Percentiles rank a stretch among this genome's conserved stretches.
Conservation (phyloP, 1,140 invertebrate genomes). For the Microplitis demolitor region DNA sequence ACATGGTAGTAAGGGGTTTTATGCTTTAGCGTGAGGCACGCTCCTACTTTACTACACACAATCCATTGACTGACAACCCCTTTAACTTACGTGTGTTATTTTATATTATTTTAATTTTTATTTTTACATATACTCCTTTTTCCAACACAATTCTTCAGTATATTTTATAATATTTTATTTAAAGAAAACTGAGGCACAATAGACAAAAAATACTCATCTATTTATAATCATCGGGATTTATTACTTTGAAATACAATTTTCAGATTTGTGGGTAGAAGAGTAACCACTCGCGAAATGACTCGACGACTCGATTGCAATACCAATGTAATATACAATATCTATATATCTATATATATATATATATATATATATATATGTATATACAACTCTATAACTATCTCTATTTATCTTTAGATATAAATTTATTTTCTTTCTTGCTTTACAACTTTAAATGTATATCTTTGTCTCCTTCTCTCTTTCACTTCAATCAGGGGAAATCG, state of each 20-base stretch:
- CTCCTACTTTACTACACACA: constrained; percentile 19
- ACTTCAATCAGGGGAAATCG: constrained; percentile 10
- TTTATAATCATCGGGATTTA: background rate
- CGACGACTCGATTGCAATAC: background rate
- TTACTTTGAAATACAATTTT: background rate
- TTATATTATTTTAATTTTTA: too few species aligned
- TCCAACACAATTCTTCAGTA: too few species aligned
- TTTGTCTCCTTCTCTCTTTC: too few species aligned
- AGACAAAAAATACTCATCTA: background rate
- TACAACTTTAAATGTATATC: too few species aligned
- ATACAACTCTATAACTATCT: too few species aligned
- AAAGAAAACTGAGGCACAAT: too few species aligned
- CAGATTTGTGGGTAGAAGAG: background rate
- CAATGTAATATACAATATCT: too few species aligned
- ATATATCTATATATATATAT: too few species aligned
- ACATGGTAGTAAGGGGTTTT: background rate
- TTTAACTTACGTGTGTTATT: constrained; percentile 25
- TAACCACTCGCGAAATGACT: constrained; percentile 14
- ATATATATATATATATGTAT: too few species aligned
- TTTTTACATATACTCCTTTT: constrained; percentile 1
- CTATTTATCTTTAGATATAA: too few species aligned
- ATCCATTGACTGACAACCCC: constrained; percentile 43
- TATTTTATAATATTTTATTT: too few species aligned
- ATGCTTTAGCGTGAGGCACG: constrained; percentile 45
- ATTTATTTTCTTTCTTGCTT: too few species aligned